These are phyloP conservation scores for Rhyacichthys aspro DNA, from an alignment of 2,797 vertebrate genomes.

Conservation along the genomic window DNA sequence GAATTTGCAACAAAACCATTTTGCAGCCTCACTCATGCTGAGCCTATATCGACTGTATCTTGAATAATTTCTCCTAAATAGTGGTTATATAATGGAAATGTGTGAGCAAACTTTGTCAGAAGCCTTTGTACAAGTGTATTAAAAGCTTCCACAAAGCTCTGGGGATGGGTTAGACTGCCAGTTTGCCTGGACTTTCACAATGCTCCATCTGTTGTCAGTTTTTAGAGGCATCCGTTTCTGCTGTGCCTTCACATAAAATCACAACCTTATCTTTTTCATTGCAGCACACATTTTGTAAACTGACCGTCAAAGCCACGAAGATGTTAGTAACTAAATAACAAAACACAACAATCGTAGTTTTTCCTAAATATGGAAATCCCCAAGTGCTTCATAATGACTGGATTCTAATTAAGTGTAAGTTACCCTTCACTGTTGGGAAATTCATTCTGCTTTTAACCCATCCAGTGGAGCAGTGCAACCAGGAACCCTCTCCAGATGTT, in stretches of 20 bases:
- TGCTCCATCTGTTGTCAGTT: slow-evolving; percentile 46
- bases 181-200: slow-evolving; percentile 23
- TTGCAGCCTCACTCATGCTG: slow-evolving; percentile 19
- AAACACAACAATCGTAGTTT: too few relatives aligned
- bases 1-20: slow-evolving; percentile 26
- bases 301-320: not conserved
- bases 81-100: slow-evolving; percentile 46
- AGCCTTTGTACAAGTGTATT: slow-evolving; percentile 32
- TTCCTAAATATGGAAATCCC: too few relatives aligned
- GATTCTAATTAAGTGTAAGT: too few relatives aligned
- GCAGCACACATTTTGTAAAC: not conserved
- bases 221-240: slow-evolving; percentile 8
- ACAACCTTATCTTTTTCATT: not conserved
- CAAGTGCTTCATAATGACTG: not conserved
- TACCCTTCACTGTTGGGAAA: too few relatives aligned
- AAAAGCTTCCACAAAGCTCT: slow-evolving; percentile 27
- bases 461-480: too few relatives aligned
- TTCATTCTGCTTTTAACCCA: too few relatives aligned
- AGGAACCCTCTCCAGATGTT: too few relatives aligned
- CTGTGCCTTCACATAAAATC: slow-evolving; percentile 17
- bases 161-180: slow-evolving; percentile 31
- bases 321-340: too few relatives aligned
- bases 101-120: slow-evolving; percentile 32
- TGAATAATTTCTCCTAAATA: slow-evolving; percentile 35
- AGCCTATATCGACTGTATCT: slow-evolving; percentile 37